Conservation (phyloP, 2,888 invertebrate species). For the Byasa hedistus region DNA sequence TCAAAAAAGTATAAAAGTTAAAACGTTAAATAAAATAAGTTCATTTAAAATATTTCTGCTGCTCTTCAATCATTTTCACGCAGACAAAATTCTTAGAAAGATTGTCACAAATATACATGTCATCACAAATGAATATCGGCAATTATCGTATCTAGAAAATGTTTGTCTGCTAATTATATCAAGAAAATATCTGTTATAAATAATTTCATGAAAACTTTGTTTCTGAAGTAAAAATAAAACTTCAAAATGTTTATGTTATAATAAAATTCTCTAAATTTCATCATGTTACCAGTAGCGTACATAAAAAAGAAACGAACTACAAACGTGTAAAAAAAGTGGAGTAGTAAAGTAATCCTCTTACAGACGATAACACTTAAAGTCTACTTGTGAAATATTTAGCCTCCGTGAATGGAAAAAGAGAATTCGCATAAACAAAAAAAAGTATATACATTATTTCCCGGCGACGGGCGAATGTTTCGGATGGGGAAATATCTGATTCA, state of each 20-base stretch:
- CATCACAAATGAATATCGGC: slow-evolving; percentile 9
- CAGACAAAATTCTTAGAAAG: slow-evolving; percentile 20
- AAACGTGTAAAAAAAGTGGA: slow-evolving; percentile 2
- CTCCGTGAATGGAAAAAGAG: slow-evolving; percentile 19
- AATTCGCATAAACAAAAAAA: slow-evolving; percentile 32
- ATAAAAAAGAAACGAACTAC: slow-evolving; percentile 7
- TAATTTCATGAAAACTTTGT: too few relatives aligned
- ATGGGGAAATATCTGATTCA: slow-evolving; percentile 45
- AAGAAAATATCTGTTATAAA: too few relatives aligned
- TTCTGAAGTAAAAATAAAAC: too few relatives aligned
- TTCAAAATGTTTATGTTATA: neutral
- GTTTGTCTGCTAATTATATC: too few relatives aligned
- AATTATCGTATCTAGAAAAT: slow-evolving; percentile 21
- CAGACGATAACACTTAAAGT: slow-evolving; percentile 25
- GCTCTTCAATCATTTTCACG: slow-evolving; percentile 16
- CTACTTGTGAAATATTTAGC: slow-evolving; percentile 25
- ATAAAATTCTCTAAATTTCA: neutral
- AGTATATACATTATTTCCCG: slow-evolving; percentile 33
- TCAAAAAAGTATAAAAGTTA: neutral
- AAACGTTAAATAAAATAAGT: neutral
- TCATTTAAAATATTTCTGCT: slow-evolving; percentile 7
- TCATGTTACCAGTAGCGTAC: neutral
- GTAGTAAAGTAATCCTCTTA: slow-evolving; percentile 19
- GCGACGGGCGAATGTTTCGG: slow-evolving; percentile 33
- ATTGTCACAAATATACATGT: slow-evolving; percentile 6